Conservation (phyloP, 2,888 invertebrate species). For the Sepiola atlantica region DNA sequence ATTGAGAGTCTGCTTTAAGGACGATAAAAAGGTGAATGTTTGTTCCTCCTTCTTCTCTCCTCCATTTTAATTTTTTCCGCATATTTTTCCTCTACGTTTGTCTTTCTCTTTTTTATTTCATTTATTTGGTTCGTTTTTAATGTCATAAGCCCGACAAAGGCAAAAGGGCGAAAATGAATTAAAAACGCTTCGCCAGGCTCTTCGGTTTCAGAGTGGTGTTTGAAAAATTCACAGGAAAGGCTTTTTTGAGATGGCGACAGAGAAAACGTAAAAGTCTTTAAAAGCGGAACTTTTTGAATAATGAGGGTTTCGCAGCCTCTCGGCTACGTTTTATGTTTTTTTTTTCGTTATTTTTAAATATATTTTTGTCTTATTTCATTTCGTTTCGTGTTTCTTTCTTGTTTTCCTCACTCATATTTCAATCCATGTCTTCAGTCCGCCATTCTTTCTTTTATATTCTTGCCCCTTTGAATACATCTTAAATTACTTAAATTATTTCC, state of each 20-base stretch:
- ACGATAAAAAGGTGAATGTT: slow-evolving; percentile 1
- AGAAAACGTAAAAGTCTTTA: slow-evolving; percentile 8
- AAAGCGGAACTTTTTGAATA: neutral
- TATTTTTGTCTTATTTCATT: neutral
- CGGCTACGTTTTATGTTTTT: neutral
- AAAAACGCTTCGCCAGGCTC: slow-evolving; percentile 1
- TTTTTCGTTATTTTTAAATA: neutral
- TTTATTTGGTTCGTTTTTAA: neutral
- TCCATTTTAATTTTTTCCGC: neutral
- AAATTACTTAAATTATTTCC: neutral
- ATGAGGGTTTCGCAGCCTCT: neutral
- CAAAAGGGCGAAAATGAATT: slow-evolving; percentile 7
- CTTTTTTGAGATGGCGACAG: neutral
- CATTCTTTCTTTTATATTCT: neutral
- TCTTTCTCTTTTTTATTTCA: too few relatives aligned
- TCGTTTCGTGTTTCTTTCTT: neutral
- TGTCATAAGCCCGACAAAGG: slow-evolving; percentile 17
- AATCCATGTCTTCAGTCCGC: neutral
- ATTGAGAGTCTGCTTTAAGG: neutral
- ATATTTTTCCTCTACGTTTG: neutral
- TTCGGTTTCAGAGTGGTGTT: neutral
- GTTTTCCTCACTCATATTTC: neutral
- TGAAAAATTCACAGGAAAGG: neutral
- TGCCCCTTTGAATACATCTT: neutral
- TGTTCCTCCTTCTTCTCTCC: neutral